Percentiles rank a stretch among this genome's conserved stretches.
Evolutionary conservation across 2,888 invertebrate genomes (phyloP).

Genomic region (Pheosia tremula): DNA sequence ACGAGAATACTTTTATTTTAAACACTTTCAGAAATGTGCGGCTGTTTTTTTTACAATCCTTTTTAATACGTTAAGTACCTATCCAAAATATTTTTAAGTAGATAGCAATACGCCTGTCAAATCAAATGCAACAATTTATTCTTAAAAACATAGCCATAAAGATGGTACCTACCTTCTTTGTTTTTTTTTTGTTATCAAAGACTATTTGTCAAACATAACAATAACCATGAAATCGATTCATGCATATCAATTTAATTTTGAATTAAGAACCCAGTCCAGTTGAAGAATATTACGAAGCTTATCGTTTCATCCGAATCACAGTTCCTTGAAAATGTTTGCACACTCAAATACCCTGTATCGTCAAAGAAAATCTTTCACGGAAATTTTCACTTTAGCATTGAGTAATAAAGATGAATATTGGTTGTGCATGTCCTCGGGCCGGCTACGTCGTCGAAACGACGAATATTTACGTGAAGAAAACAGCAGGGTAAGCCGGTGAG

Average conservation of each 20-base stretch:
- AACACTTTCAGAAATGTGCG: no score
- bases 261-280: constrained; percentile 7
- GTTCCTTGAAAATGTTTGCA: constrained; percentile 25
- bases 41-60: no score
- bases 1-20: constrained; percentile 18
- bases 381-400: constrained; percentile 16
- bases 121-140: no score
- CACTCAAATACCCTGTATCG: constrained; percentile 19
- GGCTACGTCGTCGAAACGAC: constrained; percentile 22
- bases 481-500: constrained; percentile 36
- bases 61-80: no score
- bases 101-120: no score
- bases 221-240: neutral
- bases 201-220: no score
- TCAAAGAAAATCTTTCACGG: constrained; percentile 4
- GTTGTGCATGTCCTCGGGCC: constrained; percentile 12
- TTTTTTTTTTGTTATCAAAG: no score
- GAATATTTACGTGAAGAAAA: constrained; percentile 41
- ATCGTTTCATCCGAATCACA: constrained; percentile 31
- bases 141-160: no score
- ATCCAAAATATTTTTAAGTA: no score
- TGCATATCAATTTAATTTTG: neutral
- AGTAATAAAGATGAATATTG: constrained; percentile 30
- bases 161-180: no score
- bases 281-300: constrained; percentile 33